Evolutionary conservation across 1,140 invertebrate species (phyloP).

Genomic region (Drosophila azteca): DNA sequence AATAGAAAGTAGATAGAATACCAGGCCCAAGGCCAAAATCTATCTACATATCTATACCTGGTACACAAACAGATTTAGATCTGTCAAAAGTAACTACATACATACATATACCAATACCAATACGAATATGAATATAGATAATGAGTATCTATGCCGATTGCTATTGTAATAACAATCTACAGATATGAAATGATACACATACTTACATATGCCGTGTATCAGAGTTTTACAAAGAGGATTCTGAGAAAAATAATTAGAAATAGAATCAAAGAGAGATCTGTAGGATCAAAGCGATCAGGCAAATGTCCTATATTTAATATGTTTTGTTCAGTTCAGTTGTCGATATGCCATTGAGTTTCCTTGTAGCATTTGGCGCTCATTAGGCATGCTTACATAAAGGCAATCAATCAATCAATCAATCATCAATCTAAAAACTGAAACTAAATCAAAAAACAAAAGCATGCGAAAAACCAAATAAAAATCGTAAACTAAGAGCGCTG

Average conservation of each 20-base stretch:
- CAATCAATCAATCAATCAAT: slow-evolving; percentile 23
- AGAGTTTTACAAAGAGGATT: slow-evolving; percentile 10
- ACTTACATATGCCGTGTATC: slow-evolving; percentile 12
- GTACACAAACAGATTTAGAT: too few species aligned
- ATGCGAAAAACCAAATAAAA: slow-evolving; percentile 42
- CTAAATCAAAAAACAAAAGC: slow-evolving; percentile 41
- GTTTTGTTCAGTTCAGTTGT: slow-evolving; percentile 42
- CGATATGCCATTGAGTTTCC: slow-evolving; percentile 46
- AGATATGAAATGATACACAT: slow-evolving; percentile 12
- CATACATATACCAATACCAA: too few species aligned
- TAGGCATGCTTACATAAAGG: slow-evolving; percentile 52
- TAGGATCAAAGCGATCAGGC: slow-evolving; percentile 18
- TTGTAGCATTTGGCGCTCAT: slow-evolving; percentile 31
- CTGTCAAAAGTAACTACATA: too few species aligned
- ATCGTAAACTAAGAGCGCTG: slow-evolving; percentile 10
- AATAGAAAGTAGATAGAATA: slow-evolving; percentile 16
- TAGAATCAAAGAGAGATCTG: slow-evolving; percentile 15
- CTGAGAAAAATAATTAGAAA: slow-evolving; percentile 10
- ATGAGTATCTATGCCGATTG: too few species aligned
- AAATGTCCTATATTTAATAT: slow-evolving; percentile 73
- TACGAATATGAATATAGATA: too few species aligned
- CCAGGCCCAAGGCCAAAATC: slow-evolving; percentile 11
- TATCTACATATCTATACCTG: background rate
- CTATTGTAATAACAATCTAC: background rate
- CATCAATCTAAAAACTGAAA: slow-evolving; percentile 19